phyloP scores from a whole-genome alignment of 2,113 vertebrate genomes.

The Arvicanthis niloticus region DNA sequence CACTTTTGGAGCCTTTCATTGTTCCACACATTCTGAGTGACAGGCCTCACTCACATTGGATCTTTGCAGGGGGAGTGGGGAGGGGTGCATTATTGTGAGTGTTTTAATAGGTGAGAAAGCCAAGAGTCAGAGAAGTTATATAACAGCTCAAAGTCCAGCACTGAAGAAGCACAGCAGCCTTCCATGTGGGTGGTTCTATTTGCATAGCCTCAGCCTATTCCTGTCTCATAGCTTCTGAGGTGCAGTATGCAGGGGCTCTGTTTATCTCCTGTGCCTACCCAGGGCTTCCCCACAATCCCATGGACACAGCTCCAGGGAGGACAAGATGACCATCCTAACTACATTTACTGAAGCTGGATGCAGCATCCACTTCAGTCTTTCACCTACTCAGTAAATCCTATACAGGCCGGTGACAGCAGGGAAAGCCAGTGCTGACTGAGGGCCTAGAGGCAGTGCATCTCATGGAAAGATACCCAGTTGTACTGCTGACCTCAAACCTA shows the following conservation, averaged over 20 bases:
- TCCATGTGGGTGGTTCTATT: neutral
- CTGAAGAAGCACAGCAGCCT: neutral
- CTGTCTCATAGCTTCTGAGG: neutral
- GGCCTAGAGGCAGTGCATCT: no score
- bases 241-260: neutral
- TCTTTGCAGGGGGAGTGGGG: neutral
- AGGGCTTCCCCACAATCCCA: neutral
- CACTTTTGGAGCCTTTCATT: no score
- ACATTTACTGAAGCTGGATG: no score
- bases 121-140: neutral
- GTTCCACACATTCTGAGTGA: neutral
- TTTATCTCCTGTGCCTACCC: neutral
- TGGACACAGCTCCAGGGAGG: neutral
- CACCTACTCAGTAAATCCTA: fast-evolving
- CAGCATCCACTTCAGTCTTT: neutral
- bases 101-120: neutral
- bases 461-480: fast-evolving
- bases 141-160: neutral
- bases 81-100: neutral
- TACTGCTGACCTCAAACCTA: neutral
- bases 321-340: neutral
- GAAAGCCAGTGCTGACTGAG: neutral
- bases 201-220: neutral
- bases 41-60: neutral
- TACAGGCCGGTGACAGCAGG: neutral